These are phyloP conservation scores for Pseudococcus viburni DNA, from an alignment of 2,888 invertebrate species.

Conservation along the genomic window DNA sequence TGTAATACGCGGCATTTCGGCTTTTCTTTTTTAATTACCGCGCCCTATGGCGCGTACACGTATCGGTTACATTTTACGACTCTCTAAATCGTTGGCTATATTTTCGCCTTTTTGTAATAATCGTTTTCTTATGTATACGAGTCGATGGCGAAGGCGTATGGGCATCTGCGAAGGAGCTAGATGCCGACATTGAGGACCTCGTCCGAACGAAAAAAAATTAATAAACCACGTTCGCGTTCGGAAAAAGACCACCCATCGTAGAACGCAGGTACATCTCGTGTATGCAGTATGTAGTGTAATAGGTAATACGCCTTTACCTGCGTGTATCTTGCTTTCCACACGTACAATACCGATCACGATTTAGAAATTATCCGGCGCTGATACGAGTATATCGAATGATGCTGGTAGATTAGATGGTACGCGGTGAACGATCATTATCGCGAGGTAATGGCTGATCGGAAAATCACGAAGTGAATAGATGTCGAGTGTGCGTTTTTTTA, in stretches of 20 bases:
- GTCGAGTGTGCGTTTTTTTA: no score
- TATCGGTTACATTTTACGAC: slow-evolving; percentile 33
- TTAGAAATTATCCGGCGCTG: slow-evolving; percentile 10
- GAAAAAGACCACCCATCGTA: neutral
- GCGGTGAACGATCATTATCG: neutral
- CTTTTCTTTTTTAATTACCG: slow-evolving; percentile 17
- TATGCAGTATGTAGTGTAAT: neutral
- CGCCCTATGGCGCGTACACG: neutral
- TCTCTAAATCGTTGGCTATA: neutral
- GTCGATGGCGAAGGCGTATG: neutral
- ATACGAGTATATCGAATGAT: neutral
- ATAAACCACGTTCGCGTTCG: slow-evolving; percentile 2
- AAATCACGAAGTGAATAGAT: neutral
- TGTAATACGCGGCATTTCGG: slow-evolving; percentile 9
- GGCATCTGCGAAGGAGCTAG: neutral
- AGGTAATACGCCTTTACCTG: neutral
- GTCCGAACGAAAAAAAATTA: neutral
- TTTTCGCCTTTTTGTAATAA: slow-evolving; percentile 7
- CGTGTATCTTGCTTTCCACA: neutral
- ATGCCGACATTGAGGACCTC: neutral
- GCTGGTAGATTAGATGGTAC: neutral
- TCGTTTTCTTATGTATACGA: neutral
- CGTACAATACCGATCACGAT: slow-evolving; percentile 19
- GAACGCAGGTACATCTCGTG: neutral
- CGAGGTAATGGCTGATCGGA: neutral